Percentiles rank a stretch among this genome's conserved stretches.
Evolutionary conservation across 2,113 vertebrate species (phyloP).

Genomic region (Anarrhichthys ocellatus): DNA sequence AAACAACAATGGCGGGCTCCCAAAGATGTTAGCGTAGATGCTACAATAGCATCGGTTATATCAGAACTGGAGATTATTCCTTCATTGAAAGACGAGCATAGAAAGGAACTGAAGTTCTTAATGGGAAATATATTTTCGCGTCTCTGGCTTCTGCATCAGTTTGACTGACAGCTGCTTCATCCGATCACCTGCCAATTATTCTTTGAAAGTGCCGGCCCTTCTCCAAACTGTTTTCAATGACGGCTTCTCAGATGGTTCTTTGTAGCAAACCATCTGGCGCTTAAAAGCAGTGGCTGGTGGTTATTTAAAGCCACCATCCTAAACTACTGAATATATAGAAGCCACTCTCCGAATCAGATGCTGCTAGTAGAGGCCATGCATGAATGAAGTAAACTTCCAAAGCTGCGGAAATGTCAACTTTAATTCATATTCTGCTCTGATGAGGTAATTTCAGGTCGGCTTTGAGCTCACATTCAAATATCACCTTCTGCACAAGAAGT

Average conservation of each 20-base stretch:
- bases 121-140: not conserved
- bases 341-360: not conserved
- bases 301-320: not conserved
- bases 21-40: not conserved
- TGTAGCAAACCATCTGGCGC: not conserved
- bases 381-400: constrained; percentile 2
- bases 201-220: not conserved
- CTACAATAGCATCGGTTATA: not conserved
- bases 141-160: not conserved
- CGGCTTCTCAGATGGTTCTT: not conserved
- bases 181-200: not conserved
- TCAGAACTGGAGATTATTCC: not conserved
- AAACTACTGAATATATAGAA: not conserved
- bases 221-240: not conserved
- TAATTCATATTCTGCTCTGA: not conserved
- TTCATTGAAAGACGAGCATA: not conserved
- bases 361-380: not conserved
- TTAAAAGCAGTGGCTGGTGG: not conserved
- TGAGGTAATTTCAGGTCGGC: not conserved
- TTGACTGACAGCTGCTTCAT: not conserved
- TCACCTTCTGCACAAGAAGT: not conserved
- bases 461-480: constrained; percentile 3
- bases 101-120: not conserved
- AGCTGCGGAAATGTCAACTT: constrained; percentile 18
- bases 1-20: not conserved